Conservation (phyloP, 2,888 invertebrate species). For the Trichacis sp. region DNA sequence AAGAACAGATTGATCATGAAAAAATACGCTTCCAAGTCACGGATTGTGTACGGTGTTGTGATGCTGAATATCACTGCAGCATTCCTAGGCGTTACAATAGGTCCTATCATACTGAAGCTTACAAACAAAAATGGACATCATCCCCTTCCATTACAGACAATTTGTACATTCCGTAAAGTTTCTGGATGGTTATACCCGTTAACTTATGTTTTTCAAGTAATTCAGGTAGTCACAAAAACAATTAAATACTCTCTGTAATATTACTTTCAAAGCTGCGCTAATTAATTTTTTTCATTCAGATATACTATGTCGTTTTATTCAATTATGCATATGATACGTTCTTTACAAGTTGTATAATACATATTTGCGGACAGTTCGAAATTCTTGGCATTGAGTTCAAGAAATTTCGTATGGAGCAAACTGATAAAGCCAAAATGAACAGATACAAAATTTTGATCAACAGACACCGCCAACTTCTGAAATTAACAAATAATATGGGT, state of each 20-base stretch:
- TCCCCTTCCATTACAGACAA: constrained; percentile 17
- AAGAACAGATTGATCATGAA: constrained; percentile 34
- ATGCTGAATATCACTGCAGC: constrained; percentile 35
- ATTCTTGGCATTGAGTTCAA: constrained; percentile 45
- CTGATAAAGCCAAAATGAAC: not conserved
- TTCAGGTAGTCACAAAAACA: no score
- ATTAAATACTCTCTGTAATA: no score
- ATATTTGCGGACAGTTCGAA: constrained; percentile 60
- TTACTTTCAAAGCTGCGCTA: no score
- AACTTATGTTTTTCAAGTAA: constrained; percentile 13
- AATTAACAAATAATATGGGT: constrained; percentile 25
- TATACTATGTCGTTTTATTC: not conserved
- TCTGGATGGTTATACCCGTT: constrained; percentile 10
- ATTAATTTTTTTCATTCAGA: no score
- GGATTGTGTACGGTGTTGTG: constrained; percentile 38
- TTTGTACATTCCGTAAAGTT: constrained; percentile 15
- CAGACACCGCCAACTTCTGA: constrained; percentile 41
- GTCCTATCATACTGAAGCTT: not conserved
- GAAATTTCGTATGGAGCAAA: no score
- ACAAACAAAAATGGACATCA: no score
- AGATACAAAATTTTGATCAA: constrained; percentile 10
- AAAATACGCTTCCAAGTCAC: constrained; percentile 38
- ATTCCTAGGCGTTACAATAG: not conserved
- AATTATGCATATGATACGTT: constrained; percentile 51
- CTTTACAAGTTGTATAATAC: constrained; percentile 55